Conservation (phyloP, 2,797 vertebrate species). For the Macroramphosus scolopax region DNA sequence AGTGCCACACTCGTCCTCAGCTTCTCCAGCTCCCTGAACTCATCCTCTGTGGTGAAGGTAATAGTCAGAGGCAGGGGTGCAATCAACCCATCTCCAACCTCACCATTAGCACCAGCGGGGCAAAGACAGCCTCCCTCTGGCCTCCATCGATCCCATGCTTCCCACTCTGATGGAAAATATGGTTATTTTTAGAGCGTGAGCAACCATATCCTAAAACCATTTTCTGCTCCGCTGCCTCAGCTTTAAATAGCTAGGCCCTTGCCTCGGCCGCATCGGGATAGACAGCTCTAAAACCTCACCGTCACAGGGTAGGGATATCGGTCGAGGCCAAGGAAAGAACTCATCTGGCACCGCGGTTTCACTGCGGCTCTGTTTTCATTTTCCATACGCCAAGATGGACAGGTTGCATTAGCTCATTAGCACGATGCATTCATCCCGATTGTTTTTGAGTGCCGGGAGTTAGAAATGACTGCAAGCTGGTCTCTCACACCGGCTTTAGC, state of each 20-base stretch:
- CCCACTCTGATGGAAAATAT: slow-evolving; percentile 74
- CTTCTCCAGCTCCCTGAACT: slow-evolving; percentile 71
- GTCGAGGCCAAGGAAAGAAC: slow-evolving; percentile 55
- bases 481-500: slow-evolving; percentile 30
- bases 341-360: slow-evolving; percentile 48
- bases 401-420: slow-evolving; percentile 62
- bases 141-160: slow-evolving; percentile 73
- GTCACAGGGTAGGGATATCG: slow-evolving; percentile 35
- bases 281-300: slow-evolving; percentile 48
- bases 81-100: slow-evolving; percentile 33
- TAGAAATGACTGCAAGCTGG: slow-evolving; percentile 27
- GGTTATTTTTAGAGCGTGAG: slow-evolving; percentile 71
- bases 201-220: slow-evolving; percentile 66
- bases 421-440: slow-evolving; percentile 19
- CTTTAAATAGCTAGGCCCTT: slow-evolving; percentile 68
- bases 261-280: slow-evolving; percentile 36
- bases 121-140: slow-evolving; percentile 62
- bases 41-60: slow-evolving; percentile 62
- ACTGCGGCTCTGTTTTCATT: slow-evolving; percentile 66
- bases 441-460: slow-evolving; percentile 25
- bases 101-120: slow-evolving; percentile 40
- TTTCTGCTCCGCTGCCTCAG: slow-evolving; percentile 57
- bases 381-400: slow-evolving; percentile 56
- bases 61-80: slow-evolving; percentile 60
- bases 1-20: slow-evolving; percentile 69